These are phyloP conservation scores for Hoplodrina ambigua DNA, from an alignment of 2,888 invertebrate genomes.

Conservation along the genomic window DNA sequence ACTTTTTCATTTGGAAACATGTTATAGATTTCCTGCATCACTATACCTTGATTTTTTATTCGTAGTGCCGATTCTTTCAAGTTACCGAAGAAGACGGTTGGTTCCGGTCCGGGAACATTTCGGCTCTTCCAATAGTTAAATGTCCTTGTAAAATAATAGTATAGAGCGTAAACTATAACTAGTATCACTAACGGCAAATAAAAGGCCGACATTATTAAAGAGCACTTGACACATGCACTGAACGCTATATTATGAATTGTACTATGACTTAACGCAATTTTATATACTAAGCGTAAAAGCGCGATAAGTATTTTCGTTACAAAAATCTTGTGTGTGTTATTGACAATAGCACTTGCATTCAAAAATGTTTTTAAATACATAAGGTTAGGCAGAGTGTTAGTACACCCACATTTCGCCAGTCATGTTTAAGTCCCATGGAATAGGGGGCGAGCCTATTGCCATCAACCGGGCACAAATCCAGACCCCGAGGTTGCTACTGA, in stretches of 20 bases:
- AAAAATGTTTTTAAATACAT: too few species aligned
- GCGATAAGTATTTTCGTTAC: too few species aligned
- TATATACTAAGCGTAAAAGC: slow-evolving; percentile 12
- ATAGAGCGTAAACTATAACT: slow-evolving; percentile 46
- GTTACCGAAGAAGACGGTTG: slow-evolving; percentile 73
- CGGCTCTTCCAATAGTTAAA: too few species aligned
- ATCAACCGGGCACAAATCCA: too few species aligned
- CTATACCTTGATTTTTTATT: slow-evolving; percentile 56
- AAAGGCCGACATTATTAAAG: slow-evolving; percentile 29
- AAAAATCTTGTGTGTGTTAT: too few species aligned
- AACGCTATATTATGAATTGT: not conserved
- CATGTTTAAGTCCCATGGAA: too few species aligned
- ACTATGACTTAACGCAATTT: slow-evolving; percentile 5
- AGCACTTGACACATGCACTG: not conserved
- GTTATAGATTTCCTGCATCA: slow-evolving; percentile 69
- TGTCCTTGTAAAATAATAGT: slow-evolving; percentile 71
- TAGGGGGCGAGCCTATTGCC: too few species aligned
- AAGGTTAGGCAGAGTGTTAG: too few species aligned
- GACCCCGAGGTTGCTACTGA: too few species aligned
- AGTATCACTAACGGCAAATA: slow-evolving; percentile 37
- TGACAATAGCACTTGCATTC: too few species aligned
- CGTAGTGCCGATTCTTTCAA: slow-evolving; percentile 66
- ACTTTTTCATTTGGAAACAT: slow-evolving; percentile 74
- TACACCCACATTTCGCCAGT: too few species aligned
- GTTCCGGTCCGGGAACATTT: slow-evolving; percentile 70